Evolutionary conservation across 2,888 invertebrate genomes (phyloP), one percentile per base, ranked within the genome.

Genomic region (Caprella mutica): DNA sequence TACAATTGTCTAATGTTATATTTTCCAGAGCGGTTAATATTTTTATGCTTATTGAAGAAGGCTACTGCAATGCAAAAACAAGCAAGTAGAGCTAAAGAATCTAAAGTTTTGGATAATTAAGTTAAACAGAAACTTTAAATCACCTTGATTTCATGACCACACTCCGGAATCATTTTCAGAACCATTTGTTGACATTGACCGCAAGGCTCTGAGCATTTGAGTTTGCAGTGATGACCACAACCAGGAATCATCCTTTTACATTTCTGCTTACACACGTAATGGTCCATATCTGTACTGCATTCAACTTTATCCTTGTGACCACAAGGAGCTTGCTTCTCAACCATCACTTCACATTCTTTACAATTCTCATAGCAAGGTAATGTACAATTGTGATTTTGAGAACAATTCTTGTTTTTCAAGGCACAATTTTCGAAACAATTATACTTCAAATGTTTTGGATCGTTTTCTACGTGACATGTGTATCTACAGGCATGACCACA

Each of bases 401-500:
- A 23, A 2, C 81, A 62, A 9, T 39, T 54, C 4, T 12, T 33
- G 14, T 40, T 53, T 21, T 43, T 12, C n/a, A 26, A 53, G 17
- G 46, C 39, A 29, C 62, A 62, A 0, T 0, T 19, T 38, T 51
- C 52, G 40, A 43, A 30, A 56, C 68, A 68, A 19, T 60, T 52
- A 44, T 66, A 68, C 65, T 73, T 59, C 51, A 76, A 68, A 69
- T 84, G 83, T 14, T 81, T 75, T 0, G 80, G 80, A 69, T 81
- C 81, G 29, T 76, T 68, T 1, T 68, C 70, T 26, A 77, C 73
- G 68, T 84, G 84, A 68, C 84, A 84, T 1, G 61, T 68, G 51
- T 66, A 69, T 1, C 50, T 64, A 69, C 85, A 85, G 1, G 73
- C 70, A 70, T 85, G 85, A 0, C 84, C 83, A 70, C 81, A 85